Evolutionary conservation across 1,140 invertebrate genomes (phyloP), one percentile per base, ranked within the genome.

Genomic region (Nasonia longicornis): DNA sequence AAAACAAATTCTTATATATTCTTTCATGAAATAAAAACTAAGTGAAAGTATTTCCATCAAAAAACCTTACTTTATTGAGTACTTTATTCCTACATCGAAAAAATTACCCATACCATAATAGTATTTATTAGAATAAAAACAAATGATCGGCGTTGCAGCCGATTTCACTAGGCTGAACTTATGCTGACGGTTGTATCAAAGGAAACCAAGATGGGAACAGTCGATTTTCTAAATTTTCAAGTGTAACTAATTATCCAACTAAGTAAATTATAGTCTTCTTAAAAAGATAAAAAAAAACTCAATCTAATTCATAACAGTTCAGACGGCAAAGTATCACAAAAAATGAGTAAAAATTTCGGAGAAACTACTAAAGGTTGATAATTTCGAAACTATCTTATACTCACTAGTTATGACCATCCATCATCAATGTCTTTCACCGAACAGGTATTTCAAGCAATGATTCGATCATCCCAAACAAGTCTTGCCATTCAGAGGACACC

Each of bases 181-280:
- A 58, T 29, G 12, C 70, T 52, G 64, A 70, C 64, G 70, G 63
- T 63, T 70, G 31, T n/a, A 76, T 8, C 45, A 48, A 80, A 22
- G 67, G 35, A 2, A 63, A n/a, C 45, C 20, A 70, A 58, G 70
- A 70, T 70, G 79, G 14, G 31, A 69, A 38, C 64, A 22, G 2
- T 20, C 58, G 22, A 45, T 69, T 74, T 74, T 74, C 42, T 2
- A 77, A 82, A 74, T 82, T 79, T 69, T 63, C 70, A 82, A 79
- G 70, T 74, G 20, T 58, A 58, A 58, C 45, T 58, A n/a, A 7
- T 20, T 20, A 58, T 6, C 3, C 4, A 58, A 31, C 20, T 45
- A 29, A 26, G 45, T 29, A 42, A 63, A 70, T 26, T 22, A 81
- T 2, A 76, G 58, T 81, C 42, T 20, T 38, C 29, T 52, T 26